Evolutionary conservation across 1,140 invertebrate genomes (phyloP).

Genomic region (Adoxophyes honmai): DNA sequence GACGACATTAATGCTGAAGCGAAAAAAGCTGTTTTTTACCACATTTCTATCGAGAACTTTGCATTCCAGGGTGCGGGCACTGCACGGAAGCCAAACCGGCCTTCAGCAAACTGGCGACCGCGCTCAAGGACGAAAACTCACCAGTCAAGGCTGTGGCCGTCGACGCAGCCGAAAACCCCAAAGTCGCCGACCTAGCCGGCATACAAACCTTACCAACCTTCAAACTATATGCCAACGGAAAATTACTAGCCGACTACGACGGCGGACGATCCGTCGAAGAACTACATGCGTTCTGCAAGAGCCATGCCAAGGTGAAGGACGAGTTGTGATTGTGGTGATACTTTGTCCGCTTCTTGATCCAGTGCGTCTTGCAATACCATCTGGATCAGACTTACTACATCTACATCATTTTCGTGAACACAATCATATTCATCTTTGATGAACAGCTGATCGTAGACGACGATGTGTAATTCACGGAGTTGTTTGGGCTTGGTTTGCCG

Average conservation of each 20-base stretch:
- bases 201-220: conserved; percentile 91
- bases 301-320: conserved; percentile 44
- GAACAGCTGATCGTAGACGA: too few species aligned
- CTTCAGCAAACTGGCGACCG: conserved; percentile 84
- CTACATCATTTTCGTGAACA: not conserved
- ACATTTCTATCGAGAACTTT: conserved; percentile 6
- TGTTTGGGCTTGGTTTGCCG: too few species aligned
- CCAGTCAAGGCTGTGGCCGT: conserved; percentile 86
- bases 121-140: conserved; percentile 80
- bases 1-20: too few species aligned
- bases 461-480: too few species aligned
- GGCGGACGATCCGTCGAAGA: conserved; percentile 79
- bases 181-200: conserved; percentile 82
- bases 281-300: conserved; percentile 47
- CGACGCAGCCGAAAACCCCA: conserved; percentile 85
- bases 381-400: not conserved
- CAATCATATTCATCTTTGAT: too few species aligned
- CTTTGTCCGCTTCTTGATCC: not conserved
- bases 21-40: too few species aligned
- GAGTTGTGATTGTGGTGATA: conserved; percentile 49
- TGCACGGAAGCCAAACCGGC: conserved; percentile 92
- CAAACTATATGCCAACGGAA: conserved; percentile 88
- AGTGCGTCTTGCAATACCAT: not conserved
- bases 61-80: conserved; percentile 89
- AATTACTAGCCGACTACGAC: conserved; percentile 81